Percentiles rank a stretch among this genome's conserved stretches.
Evolutionary conservation across 1,140 invertebrate species (phyloP).

Genomic region (Heliothis virescens): DNA sequence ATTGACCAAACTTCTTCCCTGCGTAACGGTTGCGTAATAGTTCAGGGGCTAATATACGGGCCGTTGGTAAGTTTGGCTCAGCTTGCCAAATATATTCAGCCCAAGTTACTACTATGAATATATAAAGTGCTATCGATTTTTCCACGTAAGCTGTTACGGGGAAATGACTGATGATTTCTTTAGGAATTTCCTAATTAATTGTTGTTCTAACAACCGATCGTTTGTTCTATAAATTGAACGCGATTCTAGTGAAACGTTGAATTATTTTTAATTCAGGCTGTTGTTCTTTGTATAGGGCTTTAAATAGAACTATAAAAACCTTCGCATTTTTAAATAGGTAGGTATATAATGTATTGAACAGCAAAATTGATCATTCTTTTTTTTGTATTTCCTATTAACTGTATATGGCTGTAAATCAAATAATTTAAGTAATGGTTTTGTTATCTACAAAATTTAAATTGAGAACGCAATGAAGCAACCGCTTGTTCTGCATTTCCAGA

Average conservation of each 20-base stretch:
- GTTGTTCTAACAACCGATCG: no score
- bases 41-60: conserved; percentile 16
- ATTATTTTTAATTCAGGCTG: neutral
- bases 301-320: no score
- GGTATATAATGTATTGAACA: no score
- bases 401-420: no score
- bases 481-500: no score
- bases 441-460: no score
- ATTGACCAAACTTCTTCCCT: neutral
- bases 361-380: no score
- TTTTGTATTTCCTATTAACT: no score
- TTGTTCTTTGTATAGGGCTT: neutral
- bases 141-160: neutral
- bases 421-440: no score
- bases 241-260: neutral
- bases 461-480: no score
- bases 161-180: neutral
- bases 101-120: conserved; percentile 14
- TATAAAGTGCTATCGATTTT: conserved; percentile 41
- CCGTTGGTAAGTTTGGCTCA: conserved; percentile 22
- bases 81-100: neutral
- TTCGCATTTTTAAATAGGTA: no score
- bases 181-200: neutral
- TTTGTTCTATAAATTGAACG: no score
- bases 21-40: conserved; percentile 30